phyloP scores from a whole-genome alignment of 53 echinoderm and acorn worm genomes.

The Stichopus horrens region DNA sequence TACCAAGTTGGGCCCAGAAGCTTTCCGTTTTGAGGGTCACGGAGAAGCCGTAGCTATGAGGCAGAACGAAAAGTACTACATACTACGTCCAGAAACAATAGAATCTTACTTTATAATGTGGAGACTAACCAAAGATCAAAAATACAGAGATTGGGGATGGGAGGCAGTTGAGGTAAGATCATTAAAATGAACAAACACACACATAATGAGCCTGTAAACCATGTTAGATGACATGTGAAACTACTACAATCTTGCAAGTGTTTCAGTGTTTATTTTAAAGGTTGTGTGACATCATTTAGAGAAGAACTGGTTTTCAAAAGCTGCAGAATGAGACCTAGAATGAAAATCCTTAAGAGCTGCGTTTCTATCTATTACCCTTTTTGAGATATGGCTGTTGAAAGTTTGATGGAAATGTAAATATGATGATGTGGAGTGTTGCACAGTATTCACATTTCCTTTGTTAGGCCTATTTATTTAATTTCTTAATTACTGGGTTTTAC shows the following conservation, averaged over 20 bases:
- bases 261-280: neutral
- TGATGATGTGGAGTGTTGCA: too few species aligned
- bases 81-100: slow-evolving; percentile 89
- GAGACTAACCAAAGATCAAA: slow-evolving; percentile 89
- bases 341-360: neutral
- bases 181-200: neutral
- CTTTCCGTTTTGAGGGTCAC: slow-evolving; percentile 93
- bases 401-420: too few species aligned
- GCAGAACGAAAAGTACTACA: slow-evolving; percentile 99
- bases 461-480: too few species aligned
- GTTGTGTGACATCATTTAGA: neutral
- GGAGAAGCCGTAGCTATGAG: slow-evolving; percentile 98
- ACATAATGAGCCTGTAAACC: neutral
- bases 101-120: slow-evolving; percentile 97
- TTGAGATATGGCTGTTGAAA: too few species aligned
- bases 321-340: neutral
- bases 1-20: slow-evolving; percentile 94
- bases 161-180: slow-evolving; percentile 85
- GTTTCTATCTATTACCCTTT: too few species aligned
- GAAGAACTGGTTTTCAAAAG: too few species aligned
- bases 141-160: slow-evolving; percentile 99
- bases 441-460: too few species aligned
- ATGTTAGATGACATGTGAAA: neutral
- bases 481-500: too few species aligned
- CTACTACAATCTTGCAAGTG: neutral